Conservation (phyloP, 1,140 invertebrate genomes). For the Caerostris extrusa region DNA sequence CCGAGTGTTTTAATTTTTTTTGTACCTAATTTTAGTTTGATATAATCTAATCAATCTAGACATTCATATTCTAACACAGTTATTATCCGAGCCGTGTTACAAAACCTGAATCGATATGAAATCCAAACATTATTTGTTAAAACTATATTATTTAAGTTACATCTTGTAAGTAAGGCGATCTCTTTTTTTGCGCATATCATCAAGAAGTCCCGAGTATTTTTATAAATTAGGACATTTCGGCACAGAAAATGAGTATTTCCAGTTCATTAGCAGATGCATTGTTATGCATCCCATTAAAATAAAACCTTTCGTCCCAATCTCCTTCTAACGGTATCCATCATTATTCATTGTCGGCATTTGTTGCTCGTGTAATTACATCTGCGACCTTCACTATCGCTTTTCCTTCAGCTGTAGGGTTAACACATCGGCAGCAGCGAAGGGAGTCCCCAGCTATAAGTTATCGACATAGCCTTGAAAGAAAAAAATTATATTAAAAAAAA, state of each 20-base stretch:
- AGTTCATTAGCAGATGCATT: neutral
- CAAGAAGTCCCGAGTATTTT: too few species aligned
- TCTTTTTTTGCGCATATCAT: too few species aligned
- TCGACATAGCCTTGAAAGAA: conserved; percentile 20
- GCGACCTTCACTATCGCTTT: neutral
- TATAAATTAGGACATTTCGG: neutral
- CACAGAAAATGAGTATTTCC: neutral
- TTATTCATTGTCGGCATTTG: conserved; percentile 43
- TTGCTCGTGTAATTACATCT: conserved; percentile 40
- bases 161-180: too few species aligned
- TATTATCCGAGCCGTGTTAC: too few species aligned
- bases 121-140: too few species aligned
- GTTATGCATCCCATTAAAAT: neutral
- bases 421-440: neutral
- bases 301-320: neutral
- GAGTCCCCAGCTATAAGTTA: neutral
- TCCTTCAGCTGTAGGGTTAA: conserved; percentile 30
- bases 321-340: conserved; percentile 10
- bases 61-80: too few species aligned
- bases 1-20: too few species aligned
- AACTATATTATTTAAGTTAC: too few species aligned
- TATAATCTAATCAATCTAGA: too few species aligned
- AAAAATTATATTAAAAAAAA: neutral
- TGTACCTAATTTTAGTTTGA: too few species aligned
- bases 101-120: too few species aligned